Evolutionary conservation across 2,113 vertebrate genomes (phyloP).

Genomic region (Gopherus flavomarginatus): DNA sequence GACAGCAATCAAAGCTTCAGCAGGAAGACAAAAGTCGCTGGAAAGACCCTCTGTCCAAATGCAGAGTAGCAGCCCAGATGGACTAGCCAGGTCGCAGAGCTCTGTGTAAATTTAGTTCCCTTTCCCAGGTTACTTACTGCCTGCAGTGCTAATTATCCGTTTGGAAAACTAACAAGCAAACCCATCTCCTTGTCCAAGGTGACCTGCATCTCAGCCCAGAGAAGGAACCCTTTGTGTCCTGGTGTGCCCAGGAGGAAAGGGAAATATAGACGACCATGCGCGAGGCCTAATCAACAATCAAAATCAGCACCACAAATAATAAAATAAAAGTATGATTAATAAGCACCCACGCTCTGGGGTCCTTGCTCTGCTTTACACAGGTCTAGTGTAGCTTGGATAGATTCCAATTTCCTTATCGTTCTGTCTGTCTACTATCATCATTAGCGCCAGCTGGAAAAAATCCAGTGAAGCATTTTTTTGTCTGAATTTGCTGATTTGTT

Average conservation of each 20-base stretch:
- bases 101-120: not conserved
- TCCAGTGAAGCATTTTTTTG: not conserved
- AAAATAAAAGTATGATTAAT: not conserved
- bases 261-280: fast-evolving
- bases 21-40: not conserved
- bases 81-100: not conserved
- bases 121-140: constrained; percentile 34
- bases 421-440: not conserved
- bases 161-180: constrained; percentile 33
- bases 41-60: not conserved
- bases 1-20: not conserved
- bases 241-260: not conserved
- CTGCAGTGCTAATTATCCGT: constrained; percentile 61
- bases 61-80: fast-evolving
- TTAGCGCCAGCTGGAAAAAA: not conserved
- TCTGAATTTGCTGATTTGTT: constrained; percentile 47
- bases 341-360: not conserved
- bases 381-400: not conserved
- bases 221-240: not conserved
- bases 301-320: not conserved
- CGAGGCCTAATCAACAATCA: not conserved
- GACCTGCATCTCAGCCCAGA: not conserved
- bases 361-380: not conserved
- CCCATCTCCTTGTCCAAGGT: constrained; percentile 13
- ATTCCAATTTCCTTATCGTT: not conserved